phyloP scores from a whole-genome alignment of 2,113 vertebrate genomes.

The Myodes glareolus region DNA sequence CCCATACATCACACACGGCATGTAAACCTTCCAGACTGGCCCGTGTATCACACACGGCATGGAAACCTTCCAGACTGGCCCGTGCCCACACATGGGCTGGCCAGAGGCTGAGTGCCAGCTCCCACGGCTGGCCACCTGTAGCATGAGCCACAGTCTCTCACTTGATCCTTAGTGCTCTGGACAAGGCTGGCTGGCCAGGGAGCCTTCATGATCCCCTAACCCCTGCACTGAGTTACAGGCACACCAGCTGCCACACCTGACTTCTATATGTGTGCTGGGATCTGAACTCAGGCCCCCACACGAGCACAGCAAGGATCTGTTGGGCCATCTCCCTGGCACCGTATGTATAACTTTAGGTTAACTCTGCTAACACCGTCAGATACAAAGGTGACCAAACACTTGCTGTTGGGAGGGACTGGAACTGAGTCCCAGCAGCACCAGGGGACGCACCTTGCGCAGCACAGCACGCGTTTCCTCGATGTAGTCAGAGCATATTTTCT shows the following conservation, averaged over 20 bases:
- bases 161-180: neutral
- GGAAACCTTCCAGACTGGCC: neutral
- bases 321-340: neutral
- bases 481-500: slow-evolving; percentile 87
- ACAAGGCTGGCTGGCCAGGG: neutral
- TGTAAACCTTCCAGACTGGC: no score
- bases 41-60: neutral
- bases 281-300: neutral
- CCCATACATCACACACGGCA: accelerated
- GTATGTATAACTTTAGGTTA: neutral
- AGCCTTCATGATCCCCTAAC: neutral
- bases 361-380: neutral
- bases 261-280: neutral
- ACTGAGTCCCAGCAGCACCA: neutral
- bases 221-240: neutral
- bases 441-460: slow-evolving; percentile 88
- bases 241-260: neutral
- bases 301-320: neutral
- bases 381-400: neutral
- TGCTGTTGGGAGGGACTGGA: neutral
- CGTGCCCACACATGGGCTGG: neutral
- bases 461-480: slow-evolving; percentile 82
- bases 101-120: neutral
- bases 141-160: neutral
- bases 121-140: neutral